Evolutionary conservation across 2,888 invertebrate species (phyloP).

Genomic region (Drosophila greeni): DNA sequence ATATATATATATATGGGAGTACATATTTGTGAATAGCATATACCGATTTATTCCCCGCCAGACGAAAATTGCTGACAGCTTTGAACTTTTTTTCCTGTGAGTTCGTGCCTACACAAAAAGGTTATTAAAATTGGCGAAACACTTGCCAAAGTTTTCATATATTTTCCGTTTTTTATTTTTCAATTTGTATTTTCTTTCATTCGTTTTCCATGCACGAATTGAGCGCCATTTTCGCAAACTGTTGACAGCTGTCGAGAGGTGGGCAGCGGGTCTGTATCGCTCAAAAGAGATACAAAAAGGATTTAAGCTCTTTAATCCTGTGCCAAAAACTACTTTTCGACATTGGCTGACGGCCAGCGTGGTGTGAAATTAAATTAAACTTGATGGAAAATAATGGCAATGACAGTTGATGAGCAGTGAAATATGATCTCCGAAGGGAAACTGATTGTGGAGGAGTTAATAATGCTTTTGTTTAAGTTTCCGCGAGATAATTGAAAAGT

Average conservation of each 20-base stretch:
- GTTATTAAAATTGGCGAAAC: slow-evolving; percentile 63
- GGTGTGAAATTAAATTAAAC: slow-evolving; percentile 60
- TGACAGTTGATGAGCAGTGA: slow-evolving; percentile 9
- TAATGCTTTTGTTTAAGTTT: background rate
- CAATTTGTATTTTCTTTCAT: slow-evolving; percentile 23
- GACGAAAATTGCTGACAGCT: slow-evolving; percentile 37
- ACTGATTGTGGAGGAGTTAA: background rate
- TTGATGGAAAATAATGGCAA: slow-evolving; percentile 15
- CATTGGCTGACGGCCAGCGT: slow-evolving; percentile 54
- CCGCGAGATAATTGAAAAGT: background rate
- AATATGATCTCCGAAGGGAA: background rate
- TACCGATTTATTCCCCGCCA: slow-evolving; percentile 24
- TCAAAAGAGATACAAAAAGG: slow-evolving; percentile 15
- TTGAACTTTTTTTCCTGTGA: slow-evolving; percentile 9
- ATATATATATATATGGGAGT: slow-evolving; percentile 20
- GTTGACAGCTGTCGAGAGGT: slow-evolving; percentile 66
- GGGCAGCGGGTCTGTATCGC: slow-evolving; percentile 4
- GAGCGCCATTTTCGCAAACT: slow-evolving; percentile 57
- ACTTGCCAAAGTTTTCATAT: slow-evolving; percentile 45
- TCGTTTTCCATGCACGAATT: slow-evolving; percentile 42
- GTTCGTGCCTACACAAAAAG: slow-evolving; percentile 39
- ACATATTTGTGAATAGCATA: slow-evolving; percentile 21
- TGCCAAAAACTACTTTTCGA: slow-evolving; percentile 62
- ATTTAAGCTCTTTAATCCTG: slow-evolving; percentile 54
- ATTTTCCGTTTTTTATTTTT: slow-evolving; percentile 18